These are phyloP conservation scores for Florisuga fusca DNA, from an alignment of 2,797 vertebrate species.

Conservation along the genomic window DNA sequence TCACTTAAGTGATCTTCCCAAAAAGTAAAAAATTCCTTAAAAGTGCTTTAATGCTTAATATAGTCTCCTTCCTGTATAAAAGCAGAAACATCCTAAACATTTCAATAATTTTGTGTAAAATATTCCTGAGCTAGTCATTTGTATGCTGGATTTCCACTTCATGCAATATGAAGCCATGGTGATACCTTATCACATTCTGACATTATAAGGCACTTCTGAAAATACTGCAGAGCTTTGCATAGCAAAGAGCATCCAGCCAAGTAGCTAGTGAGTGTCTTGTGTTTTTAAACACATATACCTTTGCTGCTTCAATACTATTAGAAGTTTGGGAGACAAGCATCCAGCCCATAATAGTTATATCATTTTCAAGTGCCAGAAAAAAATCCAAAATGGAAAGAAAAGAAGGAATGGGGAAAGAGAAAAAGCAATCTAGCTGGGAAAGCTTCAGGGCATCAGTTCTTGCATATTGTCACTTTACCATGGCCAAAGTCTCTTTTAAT, in stretches of 20 bases:
- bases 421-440: background rate
- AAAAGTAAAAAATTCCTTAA: background rate
- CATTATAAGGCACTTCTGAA: slow-evolving; percentile 49
- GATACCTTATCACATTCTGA: slow-evolving; percentile 63
- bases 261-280: background rate
- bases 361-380: background rate
- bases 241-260: slow-evolving; percentile 9
- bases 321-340: background rate
- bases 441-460: background rate
- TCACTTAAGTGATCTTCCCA: background rate
- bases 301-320: background rate
- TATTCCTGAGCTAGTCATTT: slow-evolving; percentile 59
- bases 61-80: slow-evolving; percentile 4
- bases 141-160: slow-evolving; percentile 65
- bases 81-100: slow-evolving; percentile 47
- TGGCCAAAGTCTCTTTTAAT: background rate
- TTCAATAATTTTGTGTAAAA: slow-evolving; percentile 61
- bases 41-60: background rate
- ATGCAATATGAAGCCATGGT: slow-evolving; percentile 58
- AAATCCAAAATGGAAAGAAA: background rate
- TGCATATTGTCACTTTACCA: background rate
- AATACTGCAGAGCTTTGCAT: slow-evolving; percentile 56
- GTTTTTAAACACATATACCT: background rate
- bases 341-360: background rate
- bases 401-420: too few species aligned